These are phyloP conservation scores for Serripes groenlandicus DNA, from an alignment of 2,888 invertebrate species.

Conservation along the genomic window DNA sequence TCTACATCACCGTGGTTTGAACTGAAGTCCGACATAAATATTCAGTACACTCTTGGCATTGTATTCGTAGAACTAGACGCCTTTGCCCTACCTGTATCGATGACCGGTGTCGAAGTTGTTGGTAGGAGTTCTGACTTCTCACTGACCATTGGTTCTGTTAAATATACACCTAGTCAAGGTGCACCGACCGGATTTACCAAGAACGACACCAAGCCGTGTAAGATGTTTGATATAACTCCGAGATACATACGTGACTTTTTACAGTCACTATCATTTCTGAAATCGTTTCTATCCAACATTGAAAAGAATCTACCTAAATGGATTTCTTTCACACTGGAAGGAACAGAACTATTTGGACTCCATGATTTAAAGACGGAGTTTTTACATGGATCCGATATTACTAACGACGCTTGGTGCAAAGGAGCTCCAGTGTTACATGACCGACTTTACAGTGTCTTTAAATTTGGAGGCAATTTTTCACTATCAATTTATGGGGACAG, in stretches of 20 bases:
- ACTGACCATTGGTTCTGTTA: background rate
- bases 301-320: slow-evolving; percentile 3
- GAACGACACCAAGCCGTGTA: background rate
- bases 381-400: slow-evolving; percentile 2
- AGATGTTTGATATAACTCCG: slow-evolving; percentile 5
- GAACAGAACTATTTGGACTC: slow-evolving; percentile 10
- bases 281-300: background rate
- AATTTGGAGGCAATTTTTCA: slow-evolving; percentile 41
- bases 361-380: slow-evolving; percentile 19
- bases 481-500: slow-evolving; percentile 35
- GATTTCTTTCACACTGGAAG: background rate
- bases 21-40: background rate
- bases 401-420: slow-evolving; percentile 20
- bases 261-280: slow-evolving; percentile 3
- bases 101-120: slow-evolving; percentile 11
- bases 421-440: slow-evolving; percentile 30
- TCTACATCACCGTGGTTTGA: slow-evolving; percentile 12
- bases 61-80: slow-evolving; percentile 6
- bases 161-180: background rate
- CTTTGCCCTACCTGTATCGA: slow-evolving; percentile 8
- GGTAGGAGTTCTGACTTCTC: background rate
- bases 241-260: slow-evolving; percentile 16
- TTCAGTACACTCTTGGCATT: slow-evolving; percentile 5
- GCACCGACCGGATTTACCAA: background rate
- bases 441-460: slow-evolving; percentile 35